These are phyloP conservation scores for Hyppa rectilinea DNA, from an alignment of 2,888 invertebrate genomes.

Conservation along the genomic window DNA sequence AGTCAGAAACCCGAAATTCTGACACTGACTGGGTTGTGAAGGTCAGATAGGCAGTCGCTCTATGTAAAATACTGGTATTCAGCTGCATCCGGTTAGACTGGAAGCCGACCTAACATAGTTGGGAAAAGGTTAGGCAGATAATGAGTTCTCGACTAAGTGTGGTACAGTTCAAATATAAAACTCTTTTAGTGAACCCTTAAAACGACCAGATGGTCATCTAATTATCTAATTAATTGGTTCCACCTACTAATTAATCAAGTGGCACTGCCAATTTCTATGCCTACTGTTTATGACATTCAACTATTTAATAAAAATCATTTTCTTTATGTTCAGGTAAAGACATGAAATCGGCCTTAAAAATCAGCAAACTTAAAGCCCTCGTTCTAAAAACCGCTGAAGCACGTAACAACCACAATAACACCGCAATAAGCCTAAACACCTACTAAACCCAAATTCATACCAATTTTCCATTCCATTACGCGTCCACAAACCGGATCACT, in stretches of 20 bases:
- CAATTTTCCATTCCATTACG: conserved; percentile 63
- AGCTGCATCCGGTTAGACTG: too few species aligned
- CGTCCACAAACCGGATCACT: conserved; percentile 47
- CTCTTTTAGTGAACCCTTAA: background rate
- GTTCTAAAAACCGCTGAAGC: conserved; percentile 12
- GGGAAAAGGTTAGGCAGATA: too few species aligned
- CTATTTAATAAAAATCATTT: background rate
- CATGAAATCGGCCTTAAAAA: background rate
- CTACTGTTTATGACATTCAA: background rate
- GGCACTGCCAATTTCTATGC: background rate
- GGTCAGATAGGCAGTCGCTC: too few species aligned
- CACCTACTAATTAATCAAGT: background rate
- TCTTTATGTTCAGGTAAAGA: background rate
- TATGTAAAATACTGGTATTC: too few species aligned
- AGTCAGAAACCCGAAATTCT: too few species aligned
- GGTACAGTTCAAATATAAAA: conserved; percentile 12
- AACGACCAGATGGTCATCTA: background rate
- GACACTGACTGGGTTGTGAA: too few species aligned
- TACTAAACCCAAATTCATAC: conserved; percentile 52
- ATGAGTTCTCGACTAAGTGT: conserved; percentile 1
- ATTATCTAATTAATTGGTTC: background rate
- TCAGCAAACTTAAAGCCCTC: background rate
- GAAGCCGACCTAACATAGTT: too few species aligned
- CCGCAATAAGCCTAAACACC: conserved; percentile 42
- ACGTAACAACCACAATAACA: conserved; percentile 37